Base-by-base conservation (phyloP, 1,140 invertebrate species). In the Pissodes strobi region DNA sequence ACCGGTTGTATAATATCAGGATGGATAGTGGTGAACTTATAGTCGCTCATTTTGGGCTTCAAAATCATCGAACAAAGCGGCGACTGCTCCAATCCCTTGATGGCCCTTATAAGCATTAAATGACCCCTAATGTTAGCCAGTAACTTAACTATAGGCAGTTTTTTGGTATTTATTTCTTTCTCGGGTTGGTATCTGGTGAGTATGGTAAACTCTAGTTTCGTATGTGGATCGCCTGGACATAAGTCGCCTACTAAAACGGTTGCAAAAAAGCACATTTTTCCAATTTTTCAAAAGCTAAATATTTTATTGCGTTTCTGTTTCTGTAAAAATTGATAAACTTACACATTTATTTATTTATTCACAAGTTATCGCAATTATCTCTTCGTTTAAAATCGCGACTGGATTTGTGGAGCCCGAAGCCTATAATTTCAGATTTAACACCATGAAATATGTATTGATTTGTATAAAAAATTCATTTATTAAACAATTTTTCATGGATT, bases 11-110 rank as follows among this genome's bases (percentile, higher is more conserved):
- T 21, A 9, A 48, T 23, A 45, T 18, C 38, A 17, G 8, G 23
- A 55, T 48, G 39, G 25, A 45, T 52, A 12, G 51, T 46, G 0
- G 68, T 48, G 4, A 81, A 17, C 68, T 75, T 49, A 74, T 67
- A 67, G 69, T 77, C 30, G 48, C 77, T 39, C 37, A 73, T 25
- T 13, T 68, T 69, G 1, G 80, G 80, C 56, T 71, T 61, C 19
- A 81, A 41, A 49, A 82, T 76, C 10, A 57, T 55, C 13, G 73
- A 53, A 12, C 66, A 39, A 1, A 85, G 52, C 0, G 79, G 74
- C 0, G 82, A 82, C 0, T 72, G 64, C 2, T 75, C 68, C 13
- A 84, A 66, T 66, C 75, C 77, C 48, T 82, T 77, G 1, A 85
- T 62, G 4, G 82, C 79, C 69, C 79, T 78, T 25, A 84, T 75